Conservation (phyloP, 2,113 vertebrate species). For the Brachyhypopomus occidentalis region DNA sequence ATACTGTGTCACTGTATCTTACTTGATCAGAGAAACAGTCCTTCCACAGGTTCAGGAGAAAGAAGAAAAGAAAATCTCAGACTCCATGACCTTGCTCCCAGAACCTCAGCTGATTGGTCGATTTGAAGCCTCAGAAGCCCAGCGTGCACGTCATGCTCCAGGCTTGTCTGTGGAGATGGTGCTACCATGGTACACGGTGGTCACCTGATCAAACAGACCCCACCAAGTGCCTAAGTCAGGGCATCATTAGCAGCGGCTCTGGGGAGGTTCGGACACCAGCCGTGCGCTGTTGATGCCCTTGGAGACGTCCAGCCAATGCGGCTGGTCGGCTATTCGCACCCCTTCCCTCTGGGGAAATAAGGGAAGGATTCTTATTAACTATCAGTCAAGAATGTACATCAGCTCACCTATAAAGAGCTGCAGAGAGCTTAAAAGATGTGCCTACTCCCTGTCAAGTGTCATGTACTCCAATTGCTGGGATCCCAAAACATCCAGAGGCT, state of each 20-base stretch:
- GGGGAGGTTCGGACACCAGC: conserved; percentile 60
- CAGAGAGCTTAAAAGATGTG: conserved; percentile 15
- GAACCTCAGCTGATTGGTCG: conserved; percentile 44
- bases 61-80: conserved; percentile 31
- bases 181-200: conserved; percentile 53
- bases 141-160: conserved; percentile 29
- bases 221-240: conserved; percentile 65
- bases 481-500: neutral
- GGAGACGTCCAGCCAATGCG: conserved; percentile 41
- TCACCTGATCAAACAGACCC: conserved; percentile 71
- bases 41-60: conserved; percentile 15
- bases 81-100: conserved; percentile 36
- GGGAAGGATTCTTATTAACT: conserved; percentile 31
- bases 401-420: neutral
- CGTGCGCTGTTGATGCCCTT: conserved; percentile 71
- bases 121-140: conserved; percentile 45
- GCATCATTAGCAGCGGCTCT: conserved; percentile 70
- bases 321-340: conserved; percentile 63
- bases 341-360: conserved; percentile 39
- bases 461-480: neutral
- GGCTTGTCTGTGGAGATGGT: conserved; percentile 34
- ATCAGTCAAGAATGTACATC: conserved; percentile 35
- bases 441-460: neutral
- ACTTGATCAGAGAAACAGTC: conserved; percentile 30
- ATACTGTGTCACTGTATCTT: conserved; percentile 9